Conservation (phyloP, 2,888 invertebrate species). For the Drosophila stalkeri region DNA sequence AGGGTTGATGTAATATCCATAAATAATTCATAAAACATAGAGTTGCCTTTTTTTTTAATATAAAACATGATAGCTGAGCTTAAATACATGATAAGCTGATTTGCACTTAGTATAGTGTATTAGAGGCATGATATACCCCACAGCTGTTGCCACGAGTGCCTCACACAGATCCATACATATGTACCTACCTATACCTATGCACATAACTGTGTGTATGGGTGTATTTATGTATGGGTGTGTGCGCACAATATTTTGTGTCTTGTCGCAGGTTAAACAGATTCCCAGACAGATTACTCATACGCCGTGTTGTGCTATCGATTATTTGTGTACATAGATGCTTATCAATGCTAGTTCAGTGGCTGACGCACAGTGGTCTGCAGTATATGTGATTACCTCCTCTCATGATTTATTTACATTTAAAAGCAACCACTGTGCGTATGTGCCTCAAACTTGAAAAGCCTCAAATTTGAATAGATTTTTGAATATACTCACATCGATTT, state of each 20-base stretch:
- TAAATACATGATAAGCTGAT: background rate
- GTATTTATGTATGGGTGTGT: background rate
- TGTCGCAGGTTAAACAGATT: conserved; percentile 35
- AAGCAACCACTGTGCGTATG: conserved; percentile 34
- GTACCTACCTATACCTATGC: background rate
- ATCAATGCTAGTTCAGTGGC: conserved; percentile 1
- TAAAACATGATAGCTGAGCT: background rate
- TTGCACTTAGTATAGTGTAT: background rate
- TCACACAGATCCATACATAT: background rate
- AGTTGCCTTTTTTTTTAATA: conserved; percentile 1
- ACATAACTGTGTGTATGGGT: background rate
- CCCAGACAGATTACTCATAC: conserved; percentile 27
- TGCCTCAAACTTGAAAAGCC: conserved; percentile 2
- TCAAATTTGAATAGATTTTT: conserved; percentile 9
- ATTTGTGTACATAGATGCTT: conserved; percentile 13
- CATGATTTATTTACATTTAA: background rate
- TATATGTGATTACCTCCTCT: conserved; percentile 11
- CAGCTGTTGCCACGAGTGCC: background rate
- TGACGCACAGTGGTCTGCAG: background rate
- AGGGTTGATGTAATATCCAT: conserved; percentile 38
- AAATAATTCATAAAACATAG: background rate
- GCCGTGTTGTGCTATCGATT: conserved; percentile 22
- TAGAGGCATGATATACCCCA: background rate
- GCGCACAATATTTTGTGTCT: conserved; percentile 23
- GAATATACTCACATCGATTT: background rate